A percentile compares a stretch with the other conserved stretches of the same genome.
These are phyloP conservation scores for Pachyrhynchus sulphureomaculatus DNA, from an alignment of 1,140 invertebrate genomes.

Conservation along the genomic window DNA sequence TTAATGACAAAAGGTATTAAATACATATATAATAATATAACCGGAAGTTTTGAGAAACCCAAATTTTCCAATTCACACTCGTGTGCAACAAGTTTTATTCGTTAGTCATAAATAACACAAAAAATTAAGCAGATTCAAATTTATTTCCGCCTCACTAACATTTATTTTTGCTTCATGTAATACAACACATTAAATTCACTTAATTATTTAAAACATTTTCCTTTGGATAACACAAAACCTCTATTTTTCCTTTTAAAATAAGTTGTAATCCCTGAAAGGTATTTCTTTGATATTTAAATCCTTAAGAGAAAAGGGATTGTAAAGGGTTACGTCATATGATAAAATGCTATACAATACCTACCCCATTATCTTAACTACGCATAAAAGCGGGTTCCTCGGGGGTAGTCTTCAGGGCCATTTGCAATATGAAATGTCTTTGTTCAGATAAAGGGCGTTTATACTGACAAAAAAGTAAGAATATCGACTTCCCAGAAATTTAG, in stretches of 20 bases:
- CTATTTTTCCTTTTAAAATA: slow-evolving; percentile 10
- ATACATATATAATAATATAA: too few species aligned
- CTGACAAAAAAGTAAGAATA: too few species aligned
- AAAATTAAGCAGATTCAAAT: too few species aligned
- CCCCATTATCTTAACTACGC: slow-evolving; percentile 2
- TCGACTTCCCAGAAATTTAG: too few species aligned
- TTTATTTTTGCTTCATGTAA: background rate
- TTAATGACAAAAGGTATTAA: too few species aligned
- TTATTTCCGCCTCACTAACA: too few species aligned
- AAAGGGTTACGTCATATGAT: slow-evolving; percentile 13
- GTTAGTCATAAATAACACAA: too few species aligned
- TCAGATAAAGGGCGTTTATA: too few species aligned
- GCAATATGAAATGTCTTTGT: background rate
- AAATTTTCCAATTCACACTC: too few species aligned
- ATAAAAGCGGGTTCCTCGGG: background rate
- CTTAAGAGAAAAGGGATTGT: slow-evolving; percentile 6
- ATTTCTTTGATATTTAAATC: slow-evolving; percentile 28
- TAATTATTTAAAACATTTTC: slow-evolving; percentile 22
- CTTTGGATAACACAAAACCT: slow-evolving; percentile 19
- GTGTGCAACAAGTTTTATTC: too few species aligned
- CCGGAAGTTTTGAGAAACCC: too few species aligned
- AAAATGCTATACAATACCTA: slow-evolving; percentile 2
- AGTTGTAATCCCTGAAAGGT: slow-evolving; percentile 1
- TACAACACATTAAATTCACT: background rate
- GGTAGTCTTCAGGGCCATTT: background rate